phyloP scores from a whole-genome alignment of 2,888 invertebrate species.

The Fissipunctia ypsillon region DNA sequence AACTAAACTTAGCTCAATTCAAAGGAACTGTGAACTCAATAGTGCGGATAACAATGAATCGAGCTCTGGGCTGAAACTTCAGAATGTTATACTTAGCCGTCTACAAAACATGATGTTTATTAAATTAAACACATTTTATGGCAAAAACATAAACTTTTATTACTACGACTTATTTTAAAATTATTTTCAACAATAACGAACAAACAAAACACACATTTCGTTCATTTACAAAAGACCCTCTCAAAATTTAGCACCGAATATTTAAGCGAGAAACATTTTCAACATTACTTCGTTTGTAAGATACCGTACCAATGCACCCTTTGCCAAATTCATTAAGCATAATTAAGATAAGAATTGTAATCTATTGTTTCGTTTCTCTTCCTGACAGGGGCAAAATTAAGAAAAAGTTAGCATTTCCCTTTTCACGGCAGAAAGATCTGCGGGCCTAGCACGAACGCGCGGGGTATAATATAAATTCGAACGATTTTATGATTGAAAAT shows the following conservation, averaged over 20 bases:
- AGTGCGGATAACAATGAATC: neutral
- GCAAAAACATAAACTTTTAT: neutral
- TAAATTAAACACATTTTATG: neutral
- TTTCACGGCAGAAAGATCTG: neutral
- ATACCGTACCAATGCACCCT: conserved; percentile 56
- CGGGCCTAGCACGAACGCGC: neutral
- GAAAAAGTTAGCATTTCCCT: conserved; percentile 11
- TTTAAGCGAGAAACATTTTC: conserved; percentile 47
- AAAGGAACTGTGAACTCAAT: neutral
- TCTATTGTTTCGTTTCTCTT: conserved; percentile 40
- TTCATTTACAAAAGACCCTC: conserved; percentile 30
- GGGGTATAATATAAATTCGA: neutral
- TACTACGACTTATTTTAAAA: neutral
- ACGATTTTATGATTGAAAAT: neutral
- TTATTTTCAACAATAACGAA: conserved; percentile 12
- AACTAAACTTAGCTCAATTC: neutral
- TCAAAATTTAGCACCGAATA: conserved; percentile 41
- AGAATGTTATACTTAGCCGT: neutral
- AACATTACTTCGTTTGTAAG: conserved; percentile 37
- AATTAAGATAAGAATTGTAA: conserved; percentile 64
- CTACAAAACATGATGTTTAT: neutral
- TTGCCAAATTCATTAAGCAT: conserved; percentile 58
- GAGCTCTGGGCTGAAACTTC: neutral
- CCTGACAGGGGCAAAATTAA: conserved; percentile 23
- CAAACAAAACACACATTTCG: conserved; percentile 32